Conservation (phyloP, 2,113 vertebrate species). For the Corythornis cristatus region DNA sequence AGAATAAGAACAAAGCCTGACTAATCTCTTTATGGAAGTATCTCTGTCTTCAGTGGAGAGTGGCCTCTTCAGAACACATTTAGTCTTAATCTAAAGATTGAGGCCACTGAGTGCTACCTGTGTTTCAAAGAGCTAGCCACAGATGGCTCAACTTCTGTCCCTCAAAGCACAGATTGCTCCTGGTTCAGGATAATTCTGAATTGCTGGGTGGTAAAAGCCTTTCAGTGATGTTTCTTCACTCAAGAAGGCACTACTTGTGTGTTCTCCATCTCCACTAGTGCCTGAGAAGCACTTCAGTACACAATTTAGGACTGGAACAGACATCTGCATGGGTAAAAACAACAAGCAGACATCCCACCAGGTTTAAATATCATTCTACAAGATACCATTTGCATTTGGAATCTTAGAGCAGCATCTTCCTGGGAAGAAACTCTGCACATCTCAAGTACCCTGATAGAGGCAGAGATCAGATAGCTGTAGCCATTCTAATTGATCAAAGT, state of each 20-base stretch:
- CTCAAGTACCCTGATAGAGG: neutral
- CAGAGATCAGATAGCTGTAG: neutral
- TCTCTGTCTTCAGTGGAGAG: neutral
- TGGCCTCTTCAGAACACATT: too few relatives aligned
- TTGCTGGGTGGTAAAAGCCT: neutral
- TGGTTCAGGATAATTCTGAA: neutral
- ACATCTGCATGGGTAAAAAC: neutral
- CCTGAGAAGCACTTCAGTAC: fast-evolving
- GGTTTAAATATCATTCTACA: neutral
- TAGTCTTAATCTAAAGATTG: conserved; percentile 51
- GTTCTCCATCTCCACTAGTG: neutral
- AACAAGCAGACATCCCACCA: neutral
- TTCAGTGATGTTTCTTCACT: neutral
- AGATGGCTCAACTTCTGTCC: neutral
- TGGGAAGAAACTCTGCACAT: neutral
- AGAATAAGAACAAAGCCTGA: conserved; percentile 32
- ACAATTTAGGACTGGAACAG: fast-evolving
- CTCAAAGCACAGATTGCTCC: neutral
- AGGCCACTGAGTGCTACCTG: neutral
- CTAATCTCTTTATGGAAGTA: conserved; percentile 51
- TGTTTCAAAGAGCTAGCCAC: neutral
- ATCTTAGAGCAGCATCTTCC: neutral
- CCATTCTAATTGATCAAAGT: neutral
- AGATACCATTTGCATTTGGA: neutral
- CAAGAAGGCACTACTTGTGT: neutral